A percentile compares a stretch with the other conserved stretches of the same genome.
These are phyloP conservation scores for Cinara cedri DNA, from an alignment of 2,888 invertebrate species.

Conservation along the genomic window DNA sequence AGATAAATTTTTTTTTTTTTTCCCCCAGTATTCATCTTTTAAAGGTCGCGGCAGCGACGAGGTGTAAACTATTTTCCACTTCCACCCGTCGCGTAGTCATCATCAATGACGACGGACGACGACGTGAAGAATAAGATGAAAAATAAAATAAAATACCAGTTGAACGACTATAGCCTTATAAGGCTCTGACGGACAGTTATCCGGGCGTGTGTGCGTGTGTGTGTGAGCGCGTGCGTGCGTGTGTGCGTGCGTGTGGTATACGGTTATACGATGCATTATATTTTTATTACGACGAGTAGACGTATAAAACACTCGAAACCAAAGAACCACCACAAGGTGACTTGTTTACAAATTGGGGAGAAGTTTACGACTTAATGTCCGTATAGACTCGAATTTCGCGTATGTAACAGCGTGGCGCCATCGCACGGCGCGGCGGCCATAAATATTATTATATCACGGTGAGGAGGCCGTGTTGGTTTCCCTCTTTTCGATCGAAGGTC, in stretches of 20 bases:
- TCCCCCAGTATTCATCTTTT: background rate
- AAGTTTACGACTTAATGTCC: background rate
- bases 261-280: constrained; percentile 25
- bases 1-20: constrained; percentile 22
- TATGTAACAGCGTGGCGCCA: too few relatives aligned
- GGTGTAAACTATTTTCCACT: constrained; percentile 42
- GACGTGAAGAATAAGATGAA: background rate
- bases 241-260: constrained; percentile 2
- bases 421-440: background rate
- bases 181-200: constrained; percentile 53
- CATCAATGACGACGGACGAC: background rate
- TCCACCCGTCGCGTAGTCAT: constrained; percentile 9
- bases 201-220: constrained; percentile 16
- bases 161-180: constrained; percentile 45
- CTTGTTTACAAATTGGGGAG: background rate
- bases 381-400: background rate
- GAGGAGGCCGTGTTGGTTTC: background rate
- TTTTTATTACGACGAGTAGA: background rate
- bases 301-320: background rate
- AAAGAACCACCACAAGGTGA: too few relatives aligned
- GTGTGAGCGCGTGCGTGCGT: background rate
- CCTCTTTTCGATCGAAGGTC: background rate
- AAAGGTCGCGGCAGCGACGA: constrained; percentile 19
- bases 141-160: constrained; percentile 37
- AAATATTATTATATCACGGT: background rate